Evolutionary conservation across 1,140 invertebrate species (phyloP).

Genomic region (Campoletis sonorensis): DNA sequence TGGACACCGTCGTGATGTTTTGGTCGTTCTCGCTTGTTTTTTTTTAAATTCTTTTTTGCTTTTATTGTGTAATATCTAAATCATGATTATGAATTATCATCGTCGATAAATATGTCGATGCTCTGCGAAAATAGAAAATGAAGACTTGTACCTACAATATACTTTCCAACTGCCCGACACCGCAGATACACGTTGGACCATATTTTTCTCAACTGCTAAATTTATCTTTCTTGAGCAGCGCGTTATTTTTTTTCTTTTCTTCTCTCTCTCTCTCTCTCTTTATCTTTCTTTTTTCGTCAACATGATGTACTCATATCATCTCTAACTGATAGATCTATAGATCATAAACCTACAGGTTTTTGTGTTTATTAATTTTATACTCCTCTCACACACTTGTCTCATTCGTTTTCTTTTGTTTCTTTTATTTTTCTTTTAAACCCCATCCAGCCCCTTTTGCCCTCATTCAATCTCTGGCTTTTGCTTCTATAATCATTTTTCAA

Average conservation of each 20-base stretch:
- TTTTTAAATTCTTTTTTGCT: background rate
- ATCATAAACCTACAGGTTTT: constrained; percentile 58
- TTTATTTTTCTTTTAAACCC: constrained; percentile 46
- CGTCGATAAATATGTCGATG: constrained; percentile 29
- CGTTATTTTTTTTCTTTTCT: constrained; percentile 57
- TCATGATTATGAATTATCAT: constrained; percentile 28
- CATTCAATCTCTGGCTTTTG: constrained; percentile 42
- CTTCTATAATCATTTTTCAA: constrained; percentile 46
- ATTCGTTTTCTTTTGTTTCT: constrained; percentile 36
- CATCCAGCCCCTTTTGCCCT: constrained; percentile 18
- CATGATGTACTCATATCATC: constrained; percentile 66
- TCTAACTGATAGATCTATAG: constrained; percentile 61
- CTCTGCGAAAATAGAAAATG: constrained; percentile 35
- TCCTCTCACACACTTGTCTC: constrained; percentile 33
- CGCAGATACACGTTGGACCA: constrained; percentile 46
- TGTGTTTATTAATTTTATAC: constrained; percentile 45
- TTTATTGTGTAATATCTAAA: constrained; percentile 8
- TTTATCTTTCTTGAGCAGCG: constrained; percentile 56
- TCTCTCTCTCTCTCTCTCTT: no score
- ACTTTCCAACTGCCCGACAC: constrained; percentile 42
- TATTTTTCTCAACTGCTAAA: constrained; percentile 41
- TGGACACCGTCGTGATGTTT: background rate
- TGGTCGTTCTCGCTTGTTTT: background rate
- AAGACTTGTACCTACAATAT: constrained; percentile 38
- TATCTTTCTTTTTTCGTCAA: constrained; percentile 60